Percentiles rank a stretch among this genome's conserved stretches.
These are phyloP conservation scores for Orussus abietinus DNA, from an alignment of 1,140 invertebrate genomes.

Conservation along the genomic window DNA sequence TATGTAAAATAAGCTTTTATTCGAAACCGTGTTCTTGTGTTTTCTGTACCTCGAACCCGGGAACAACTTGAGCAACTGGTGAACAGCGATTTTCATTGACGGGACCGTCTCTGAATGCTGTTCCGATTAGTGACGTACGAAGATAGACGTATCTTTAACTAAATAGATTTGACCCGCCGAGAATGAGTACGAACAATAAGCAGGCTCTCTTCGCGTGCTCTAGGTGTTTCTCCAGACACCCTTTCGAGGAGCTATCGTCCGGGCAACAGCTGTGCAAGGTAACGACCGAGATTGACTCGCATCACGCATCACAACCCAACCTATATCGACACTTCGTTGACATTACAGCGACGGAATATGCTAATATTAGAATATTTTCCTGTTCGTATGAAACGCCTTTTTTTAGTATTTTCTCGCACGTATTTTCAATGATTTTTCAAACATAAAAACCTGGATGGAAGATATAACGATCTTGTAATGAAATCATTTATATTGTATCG, in stretches of 20 bases:
- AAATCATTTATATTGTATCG: neutral
- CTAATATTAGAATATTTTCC: conserved; percentile 27
- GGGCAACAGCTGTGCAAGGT: conserved; percentile 96
- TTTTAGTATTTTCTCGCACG: too few species aligned
- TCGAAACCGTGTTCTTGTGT: too few species aligned
- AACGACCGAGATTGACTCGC: conserved; percentile 34
- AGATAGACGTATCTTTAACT: too few species aligned
- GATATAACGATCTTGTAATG: conserved; percentile 5
- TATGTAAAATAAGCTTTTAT: neutral
- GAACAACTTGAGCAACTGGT: too few species aligned
- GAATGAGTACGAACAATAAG: conserved; percentile 52
- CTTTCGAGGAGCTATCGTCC: conserved; percentile 91
- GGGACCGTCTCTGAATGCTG: too few species aligned
- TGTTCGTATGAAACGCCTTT: conserved; percentile 2
- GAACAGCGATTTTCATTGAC: too few species aligned
- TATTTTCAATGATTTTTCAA: neutral
- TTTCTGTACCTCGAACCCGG: too few species aligned
- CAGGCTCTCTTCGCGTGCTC: conserved; percentile 86
- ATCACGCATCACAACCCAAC: neutral
- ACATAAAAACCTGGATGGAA: conserved; percentile 1
- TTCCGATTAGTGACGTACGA: too few species aligned
- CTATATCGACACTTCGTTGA: conserved; percentile 4
- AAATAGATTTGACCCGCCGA: too few species aligned
- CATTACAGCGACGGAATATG: conserved; percentile 10
- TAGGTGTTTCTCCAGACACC: conserved; percentile 89